Evolutionary conservation across 2,113 vertebrate species (phyloP), one percentile per base, ranked within the genome.

Genomic region (Grus americana): DNA sequence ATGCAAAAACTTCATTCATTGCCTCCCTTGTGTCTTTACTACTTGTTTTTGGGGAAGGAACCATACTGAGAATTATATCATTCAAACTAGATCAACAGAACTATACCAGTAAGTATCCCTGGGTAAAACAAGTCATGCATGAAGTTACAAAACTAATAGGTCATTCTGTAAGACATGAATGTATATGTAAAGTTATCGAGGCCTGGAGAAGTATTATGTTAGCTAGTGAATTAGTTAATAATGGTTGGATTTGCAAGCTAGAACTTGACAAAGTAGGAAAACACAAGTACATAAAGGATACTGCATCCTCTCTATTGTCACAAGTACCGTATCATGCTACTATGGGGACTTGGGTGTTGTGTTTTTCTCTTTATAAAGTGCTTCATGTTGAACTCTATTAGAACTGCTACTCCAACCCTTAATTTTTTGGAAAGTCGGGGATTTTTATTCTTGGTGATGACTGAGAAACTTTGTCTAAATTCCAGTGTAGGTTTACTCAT

Each of bases 251-350:
- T 80, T 92, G 38, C 34, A 36, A 32, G 42, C 26, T 68, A 22
- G 57, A 65, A 47, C 16, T 65, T 74, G 26, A 52, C 22, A 34
- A 65, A 62, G n/a, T 63, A 61, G 50, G n/a, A 65, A 75, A 34
- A 52, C 20, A 18, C 0, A 0, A 59, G 13, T 65, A 29, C 16
- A 2, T n/a, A 26, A 84, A 63, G 26, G 30, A 17, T 63, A 30
- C 19, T 44, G 20, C 12, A 30, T 73, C 32, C 13, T 63, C 46
- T 59, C 13, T 71, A 1, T 65, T 79, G 55, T 63, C 49, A 36
- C 11, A 36, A 40, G 26, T 68, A 52, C 34, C 0, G 0, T 68
- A 47, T 52, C 4, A 2, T 42, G 36, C 42, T 44, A 11, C 44
- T 83, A 2, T 24, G 10, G 70, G 32, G 9, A 21, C 32, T 34